Conservation (phyloP, 2,888 invertebrate species). For the Phymatocera aterrima region DNA sequence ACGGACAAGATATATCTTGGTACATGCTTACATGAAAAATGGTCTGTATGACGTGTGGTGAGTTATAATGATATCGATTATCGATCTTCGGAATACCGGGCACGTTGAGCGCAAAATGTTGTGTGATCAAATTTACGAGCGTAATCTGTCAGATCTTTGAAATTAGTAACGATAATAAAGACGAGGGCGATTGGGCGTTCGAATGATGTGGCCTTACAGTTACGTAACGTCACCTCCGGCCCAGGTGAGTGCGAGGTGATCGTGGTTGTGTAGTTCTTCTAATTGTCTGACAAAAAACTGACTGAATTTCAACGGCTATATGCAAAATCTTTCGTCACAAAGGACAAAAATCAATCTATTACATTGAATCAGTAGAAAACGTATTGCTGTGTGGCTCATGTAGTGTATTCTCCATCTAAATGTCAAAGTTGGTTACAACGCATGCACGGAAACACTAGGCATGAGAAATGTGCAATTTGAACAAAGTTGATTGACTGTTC, state of each 20-base stretch:
- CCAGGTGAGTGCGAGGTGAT: neutral
- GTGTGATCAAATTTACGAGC: slow-evolving; percentile 5
- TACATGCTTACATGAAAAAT: neutral
- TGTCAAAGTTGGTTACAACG: neutral
- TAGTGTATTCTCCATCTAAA: slow-evolving; percentile 22
- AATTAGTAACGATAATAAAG: neutral
- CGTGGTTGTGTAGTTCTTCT: neutral
- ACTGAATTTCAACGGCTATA: neutral
- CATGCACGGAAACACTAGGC: slow-evolving; percentile 13
- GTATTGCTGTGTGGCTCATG: neutral
- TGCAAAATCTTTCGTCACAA: neutral
- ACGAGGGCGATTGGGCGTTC: neutral
- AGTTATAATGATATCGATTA: slow-evolving; percentile 18
- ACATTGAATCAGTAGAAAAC: slow-evolving; percentile 17
- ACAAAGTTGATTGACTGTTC: slow-evolving; percentile 26
- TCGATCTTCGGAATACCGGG: neutral
- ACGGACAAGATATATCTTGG: neutral
- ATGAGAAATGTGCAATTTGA: slow-evolving; percentile 10
- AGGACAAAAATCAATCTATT: neutral
- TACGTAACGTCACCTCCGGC: neutral
- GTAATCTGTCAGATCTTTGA: neutral
- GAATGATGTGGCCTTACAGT: neutral
- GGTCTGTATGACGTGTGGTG: neutral
- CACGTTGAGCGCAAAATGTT: neutral
- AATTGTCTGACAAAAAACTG: neutral